Percentiles rank a stretch among this genome's conserved stretches.
These are phyloP conservation scores for Squalus acanthias DNA, from an alignment of 2,797 vertebrate species.

Conservation along the genomic window DNA sequence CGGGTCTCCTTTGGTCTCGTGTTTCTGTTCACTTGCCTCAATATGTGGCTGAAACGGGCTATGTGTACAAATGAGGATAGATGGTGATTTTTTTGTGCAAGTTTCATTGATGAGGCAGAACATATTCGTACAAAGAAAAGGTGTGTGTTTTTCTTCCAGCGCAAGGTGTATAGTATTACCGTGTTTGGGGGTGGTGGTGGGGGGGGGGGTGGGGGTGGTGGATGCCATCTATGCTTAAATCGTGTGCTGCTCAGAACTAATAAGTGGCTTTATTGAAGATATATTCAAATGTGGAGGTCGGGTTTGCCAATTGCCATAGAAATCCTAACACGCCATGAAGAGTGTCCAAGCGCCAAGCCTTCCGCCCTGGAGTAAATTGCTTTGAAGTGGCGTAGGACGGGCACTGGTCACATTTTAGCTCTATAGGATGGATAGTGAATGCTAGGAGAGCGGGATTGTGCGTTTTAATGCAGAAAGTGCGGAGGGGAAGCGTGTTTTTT, in stretches of 20 bases:
- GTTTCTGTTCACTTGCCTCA: neutral
- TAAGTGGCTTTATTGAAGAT: conserved; percentile 74
- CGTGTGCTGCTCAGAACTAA: conserved; percentile 73
- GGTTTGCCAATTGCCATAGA: conserved; percentile 82
- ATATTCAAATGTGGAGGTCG: conserved; percentile 77
- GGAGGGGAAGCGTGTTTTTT: conserved; percentile 80
- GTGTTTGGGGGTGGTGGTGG: neutral
- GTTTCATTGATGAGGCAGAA: neutral
- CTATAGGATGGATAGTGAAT: conserved; percentile 75
- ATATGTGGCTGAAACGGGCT: neutral
- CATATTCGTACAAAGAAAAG: neutral
- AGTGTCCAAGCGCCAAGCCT: conserved; percentile 77
- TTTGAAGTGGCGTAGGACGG: conserved; percentile 86
- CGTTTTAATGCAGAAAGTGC: conserved; percentile 81
- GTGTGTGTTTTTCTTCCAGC: neutral
- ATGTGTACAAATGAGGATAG: neutral
- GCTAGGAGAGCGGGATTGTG: conserved; percentile 72
- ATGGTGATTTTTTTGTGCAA: neutral
- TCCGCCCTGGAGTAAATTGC: conserved; percentile 76
- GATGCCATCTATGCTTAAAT: conserved; percentile 69
- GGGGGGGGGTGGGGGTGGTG: conserved; percentile 43
- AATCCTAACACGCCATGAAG: conserved; percentile 90
- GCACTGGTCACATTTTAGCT: conserved; percentile 82
- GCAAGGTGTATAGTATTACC: neutral
- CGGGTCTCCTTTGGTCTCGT: neutral